Base-by-base conservation (phyloP, 2,113 vertebrate genomes). In the Chaenogobius annularis region DNA sequence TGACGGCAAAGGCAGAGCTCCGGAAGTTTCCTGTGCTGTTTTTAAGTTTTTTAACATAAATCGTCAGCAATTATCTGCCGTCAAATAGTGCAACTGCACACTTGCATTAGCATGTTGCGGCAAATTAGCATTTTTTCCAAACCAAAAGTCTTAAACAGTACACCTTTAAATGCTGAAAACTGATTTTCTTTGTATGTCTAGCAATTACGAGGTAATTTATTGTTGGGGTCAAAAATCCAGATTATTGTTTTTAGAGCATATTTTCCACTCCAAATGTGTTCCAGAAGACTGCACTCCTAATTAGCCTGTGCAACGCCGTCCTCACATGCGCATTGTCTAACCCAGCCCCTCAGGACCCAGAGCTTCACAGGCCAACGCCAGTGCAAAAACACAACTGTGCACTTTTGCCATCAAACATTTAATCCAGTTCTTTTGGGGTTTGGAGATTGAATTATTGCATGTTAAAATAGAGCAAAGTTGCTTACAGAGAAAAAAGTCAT, bases 381-480 rank as follows among this genome's bases (percentile, higher is more conserved):
- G 10, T 73, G 65, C 79, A 64, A 48, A 82, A 70, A 87, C 68
- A 80, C 83, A 78, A 69, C 71, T 35, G 55, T 75, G 72, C 80
- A 80, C 73, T 85, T 31, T 90, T 87, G 64, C 58, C 67, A 70
- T 83, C 67, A 83, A 69, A 83, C 81, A 80, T 81, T 90, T 55
- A 62, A 77, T 87, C 80, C 74, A 70, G 87, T 80, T 83, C 79
- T 72, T 22, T 59, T 59, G 31, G 37, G 44, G 35, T 47, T 73
- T 78, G 71, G 56, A 76, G 63, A 72, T 70, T 55, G 72, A 77
- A 83, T 75, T 37, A 78, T 63, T 11, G 69, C 8, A 19, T 73
- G 63, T 78, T 82, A 81, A 78, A 80, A 75, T 81, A 61, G 46
- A 66, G 68, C 64, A 62, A 81, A 83, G 66, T 63, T 79, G 64